Evolutionary conservation across 1,140 invertebrate species (phyloP).

Genomic region (Ceratosolen fusciceps): DNA sequence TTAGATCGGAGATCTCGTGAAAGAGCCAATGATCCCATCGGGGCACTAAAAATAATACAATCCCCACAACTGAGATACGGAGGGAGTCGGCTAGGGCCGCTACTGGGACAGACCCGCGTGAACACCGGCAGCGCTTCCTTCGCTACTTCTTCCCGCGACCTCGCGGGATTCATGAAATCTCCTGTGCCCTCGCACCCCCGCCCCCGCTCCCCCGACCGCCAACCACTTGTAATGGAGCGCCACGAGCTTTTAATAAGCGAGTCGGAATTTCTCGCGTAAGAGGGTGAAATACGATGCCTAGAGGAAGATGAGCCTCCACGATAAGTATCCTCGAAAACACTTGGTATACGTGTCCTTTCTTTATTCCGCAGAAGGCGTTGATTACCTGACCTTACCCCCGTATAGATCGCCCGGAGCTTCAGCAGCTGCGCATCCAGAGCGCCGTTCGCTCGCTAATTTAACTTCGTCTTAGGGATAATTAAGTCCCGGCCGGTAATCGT

Average conservation of each 20-base stretch:
- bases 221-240: too few relatives aligned
- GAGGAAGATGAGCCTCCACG: not conserved
- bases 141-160: too few relatives aligned
- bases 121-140: too few relatives aligned
- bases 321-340: too few relatives aligned
- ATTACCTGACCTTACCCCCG: not conserved
- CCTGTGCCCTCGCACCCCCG: too few relatives aligned
- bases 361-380: not conserved
- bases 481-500: constrained; percentile 43
- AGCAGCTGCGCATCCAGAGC: not conserved
- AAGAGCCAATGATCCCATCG: not conserved
- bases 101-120: too few relatives aligned
- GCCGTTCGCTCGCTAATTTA: constrained; percentile 31
- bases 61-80: not conserved
- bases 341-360: too few relatives aligned
- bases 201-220: too few relatives aligned
- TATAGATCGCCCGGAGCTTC: not conserved
- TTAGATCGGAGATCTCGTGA: not conserved
- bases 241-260: not conserved
- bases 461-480: constrained; percentile 46
- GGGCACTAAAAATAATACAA: too few relatives aligned
- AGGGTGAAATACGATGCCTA: not conserved
- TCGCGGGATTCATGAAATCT: too few relatives aligned
- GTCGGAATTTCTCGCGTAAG: not conserved
- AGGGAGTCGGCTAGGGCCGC: too few relatives aligned